Conservation (phyloP, 2,797 vertebrate species). For the Gobionotothen gibberifrons region DNA sequence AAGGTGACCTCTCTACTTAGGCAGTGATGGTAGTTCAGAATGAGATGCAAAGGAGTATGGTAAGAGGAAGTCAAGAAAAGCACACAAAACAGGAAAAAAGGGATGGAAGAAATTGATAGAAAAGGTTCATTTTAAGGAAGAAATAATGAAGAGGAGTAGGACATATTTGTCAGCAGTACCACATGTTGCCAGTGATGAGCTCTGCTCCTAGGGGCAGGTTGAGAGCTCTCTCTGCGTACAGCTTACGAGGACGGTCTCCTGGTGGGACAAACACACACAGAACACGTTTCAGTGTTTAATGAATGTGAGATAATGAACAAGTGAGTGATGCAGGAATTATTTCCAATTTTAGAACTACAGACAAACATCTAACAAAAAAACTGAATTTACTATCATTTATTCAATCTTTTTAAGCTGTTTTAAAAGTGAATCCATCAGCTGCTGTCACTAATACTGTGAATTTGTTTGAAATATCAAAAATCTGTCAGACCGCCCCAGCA, state of each 20-base stretch:
- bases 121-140: neutral
- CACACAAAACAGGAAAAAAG: neutral
- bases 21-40: neutral
- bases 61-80: neutral
- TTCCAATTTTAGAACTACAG: slow-evolving; percentile 1
- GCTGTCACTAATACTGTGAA: slow-evolving; percentile 3
- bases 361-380: neutral
- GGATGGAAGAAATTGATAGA: neutral
- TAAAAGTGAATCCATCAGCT: slow-evolving; percentile 28
- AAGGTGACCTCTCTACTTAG: neutral
- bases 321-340: slow-evolving; percentile 5
- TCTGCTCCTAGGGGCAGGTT: slow-evolving; percentile 88
- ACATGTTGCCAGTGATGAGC: slow-evolving; percentile 88
- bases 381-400: slow-evolving; percentile 25
- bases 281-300: slow-evolving; percentile 20
- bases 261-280: slow-evolving; percentile 41
- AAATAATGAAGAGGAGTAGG: neutral
- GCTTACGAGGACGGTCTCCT: slow-evolving; percentile 87
- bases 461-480: slow-evolving; percentile 24
- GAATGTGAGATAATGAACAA: neutral
- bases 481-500: neutral
- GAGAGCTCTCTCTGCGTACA: slow-evolving; percentile 88
- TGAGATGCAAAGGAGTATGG: neutral
- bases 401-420: slow-evolving; percentile 16
- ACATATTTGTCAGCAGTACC: slow-evolving; percentile 65